Evolutionary conservation across 2,888 invertebrate genomes (phyloP).

Genomic region (Steinernema scapterisci): DNA sequence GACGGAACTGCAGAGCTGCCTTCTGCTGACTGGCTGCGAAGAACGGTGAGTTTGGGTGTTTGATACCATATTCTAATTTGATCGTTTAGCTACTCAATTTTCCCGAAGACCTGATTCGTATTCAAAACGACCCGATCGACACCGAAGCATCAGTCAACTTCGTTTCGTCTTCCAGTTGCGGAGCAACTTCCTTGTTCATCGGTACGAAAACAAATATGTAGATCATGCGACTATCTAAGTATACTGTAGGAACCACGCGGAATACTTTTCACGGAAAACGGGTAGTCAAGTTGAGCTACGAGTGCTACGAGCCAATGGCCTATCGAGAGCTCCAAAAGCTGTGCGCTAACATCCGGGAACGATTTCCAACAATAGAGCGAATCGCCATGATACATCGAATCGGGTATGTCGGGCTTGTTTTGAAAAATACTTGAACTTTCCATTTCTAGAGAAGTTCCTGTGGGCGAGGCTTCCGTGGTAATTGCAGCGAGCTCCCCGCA

Average conservation of each 20-base stretch:
- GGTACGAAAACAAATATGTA: conserved; percentile 40
- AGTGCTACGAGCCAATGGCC: conserved; percentile 64
- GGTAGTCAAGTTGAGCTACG: conserved; percentile 57
- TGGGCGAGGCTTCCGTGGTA: conserved; percentile 60
- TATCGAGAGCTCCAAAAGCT: conserved; percentile 52
- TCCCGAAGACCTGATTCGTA: conserved; percentile 48
- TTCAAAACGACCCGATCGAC: conserved; percentile 45
- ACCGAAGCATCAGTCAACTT: conserved; percentile 35
- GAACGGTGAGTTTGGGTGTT: conserved; percentile 18
- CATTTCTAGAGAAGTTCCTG: conserved; percentile 47
- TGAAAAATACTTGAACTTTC: not conserved
- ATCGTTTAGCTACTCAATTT: conserved; percentile 39
- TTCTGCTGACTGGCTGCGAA: conserved; percentile 30
- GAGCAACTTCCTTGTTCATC: conserved; percentile 60
- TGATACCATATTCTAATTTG: not conserved
- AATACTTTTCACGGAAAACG: conserved; percentile 56
- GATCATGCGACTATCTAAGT: not conserved
- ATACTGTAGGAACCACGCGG: conserved; percentile 47
- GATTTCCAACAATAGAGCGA: conserved; percentile 46
- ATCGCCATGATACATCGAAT: conserved; percentile 59
- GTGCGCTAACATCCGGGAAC: conserved; percentile 44
- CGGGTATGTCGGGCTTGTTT: conserved; percentile 35
- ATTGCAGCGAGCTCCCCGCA: conserved; percentile 62
- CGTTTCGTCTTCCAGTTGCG: conserved; percentile 52
- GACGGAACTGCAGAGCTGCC: conserved; percentile 43